phyloP scores from a whole-genome alignment of 2,113 vertebrate species.

The Gopherus flavomarginatus region DNA sequence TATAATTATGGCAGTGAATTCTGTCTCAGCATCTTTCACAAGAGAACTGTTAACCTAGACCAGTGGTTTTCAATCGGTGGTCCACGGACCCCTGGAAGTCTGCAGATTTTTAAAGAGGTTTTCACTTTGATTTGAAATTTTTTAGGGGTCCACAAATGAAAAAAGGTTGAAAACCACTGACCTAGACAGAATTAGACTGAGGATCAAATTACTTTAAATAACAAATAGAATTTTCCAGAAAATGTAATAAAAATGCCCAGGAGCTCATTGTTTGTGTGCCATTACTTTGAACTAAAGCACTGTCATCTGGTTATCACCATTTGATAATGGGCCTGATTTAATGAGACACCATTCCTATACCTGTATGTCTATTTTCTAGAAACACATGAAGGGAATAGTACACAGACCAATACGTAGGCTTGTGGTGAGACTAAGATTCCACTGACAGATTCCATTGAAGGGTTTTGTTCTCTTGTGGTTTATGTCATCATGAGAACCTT shows the following conservation, averaged over 20 bases:
- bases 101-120: background rate
- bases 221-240: background rate
- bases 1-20: background rate
- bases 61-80: background rate
- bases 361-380: background rate
- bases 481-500: constrained; percentile 48
- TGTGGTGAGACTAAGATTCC: constrained; percentile 29
- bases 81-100: background rate
- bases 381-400: background rate
- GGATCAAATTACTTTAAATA: background rate
- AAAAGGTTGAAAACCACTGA: background rate
- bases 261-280: background rate
- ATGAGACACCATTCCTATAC: background rate
- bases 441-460: constrained; percentile 16
- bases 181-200: background rate
- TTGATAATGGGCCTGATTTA: background rate
- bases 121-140: background rate
- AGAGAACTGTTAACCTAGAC: background rate
- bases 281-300: background rate
- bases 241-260: background rate
- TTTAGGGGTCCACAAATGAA: background rate
- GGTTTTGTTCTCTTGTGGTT: constrained; percentile 41
- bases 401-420: background rate
- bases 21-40: background rate
- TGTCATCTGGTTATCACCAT: background rate